A percentile compares a stretch with the other conserved stretches of the same genome.
phyloP scores from a whole-genome alignment of 1,140 invertebrate genomes.

The Procambarus clarkii region DNA sequence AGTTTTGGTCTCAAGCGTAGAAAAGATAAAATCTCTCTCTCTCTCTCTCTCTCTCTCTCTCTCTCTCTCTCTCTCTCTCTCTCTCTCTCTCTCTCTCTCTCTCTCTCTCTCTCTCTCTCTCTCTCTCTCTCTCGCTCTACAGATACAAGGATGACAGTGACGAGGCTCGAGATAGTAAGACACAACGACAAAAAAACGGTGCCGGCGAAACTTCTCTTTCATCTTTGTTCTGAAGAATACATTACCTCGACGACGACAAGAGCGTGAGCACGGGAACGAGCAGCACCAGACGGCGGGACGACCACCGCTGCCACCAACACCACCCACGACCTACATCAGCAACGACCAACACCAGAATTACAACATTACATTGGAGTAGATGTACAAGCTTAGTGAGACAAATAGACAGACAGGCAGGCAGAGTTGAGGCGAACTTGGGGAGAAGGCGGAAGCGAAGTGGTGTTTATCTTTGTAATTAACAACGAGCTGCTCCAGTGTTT shows the following conservation, averaged over 20 bases:
- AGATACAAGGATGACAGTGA: neutral
- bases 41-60: slow-evolving; percentile 39
- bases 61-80: slow-evolving; percentile 8
- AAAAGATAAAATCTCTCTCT: too few species aligned
- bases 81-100: slow-evolving; percentile 3
- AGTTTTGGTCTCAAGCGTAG: too few species aligned
- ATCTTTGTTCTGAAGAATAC: too few species aligned
- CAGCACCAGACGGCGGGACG: neutral
- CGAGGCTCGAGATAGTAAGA: neutral
- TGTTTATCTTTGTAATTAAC: too few species aligned
- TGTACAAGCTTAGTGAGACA: too few species aligned
- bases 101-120: neutral
- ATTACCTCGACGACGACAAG: too few species aligned
- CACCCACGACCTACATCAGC: too few species aligned
- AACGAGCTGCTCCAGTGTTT: too few species aligned
- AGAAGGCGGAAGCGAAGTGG: too few species aligned
- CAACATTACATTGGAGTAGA: neutral
- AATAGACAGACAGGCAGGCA: too few species aligned
- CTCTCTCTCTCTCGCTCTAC: neutral
- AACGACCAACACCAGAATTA: neutral
- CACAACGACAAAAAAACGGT: neutral
- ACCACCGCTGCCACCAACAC: neutral
- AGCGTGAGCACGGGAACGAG: neutral
- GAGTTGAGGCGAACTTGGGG: too few species aligned
- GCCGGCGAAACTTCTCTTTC: too few species aligned